phyloP scores from a whole-genome alignment of 2,113 vertebrate species.

The Actenoides lindsayi region DNA sequence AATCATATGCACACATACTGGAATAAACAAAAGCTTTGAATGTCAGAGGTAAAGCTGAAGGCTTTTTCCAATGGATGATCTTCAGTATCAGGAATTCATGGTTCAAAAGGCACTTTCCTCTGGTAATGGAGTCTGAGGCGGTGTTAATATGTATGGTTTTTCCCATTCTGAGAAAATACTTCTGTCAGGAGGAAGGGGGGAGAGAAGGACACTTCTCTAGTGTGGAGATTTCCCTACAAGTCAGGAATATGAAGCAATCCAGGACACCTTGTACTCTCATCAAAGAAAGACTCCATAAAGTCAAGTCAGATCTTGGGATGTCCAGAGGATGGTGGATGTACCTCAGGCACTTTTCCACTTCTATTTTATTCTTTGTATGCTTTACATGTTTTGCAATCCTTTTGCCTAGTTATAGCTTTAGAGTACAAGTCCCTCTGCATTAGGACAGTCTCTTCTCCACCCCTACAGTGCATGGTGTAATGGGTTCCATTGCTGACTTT shows the following conservation, averaged over 20 bases:
- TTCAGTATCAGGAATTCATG: conserved; percentile 35
- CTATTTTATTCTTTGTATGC: neutral
- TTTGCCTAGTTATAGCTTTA: neutral
- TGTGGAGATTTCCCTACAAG: neutral
- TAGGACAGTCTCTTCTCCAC: neutral
- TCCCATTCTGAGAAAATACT: neutral
- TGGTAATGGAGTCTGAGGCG: neutral
- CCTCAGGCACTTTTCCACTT: neutral
- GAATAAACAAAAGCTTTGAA: conserved; percentile 49
- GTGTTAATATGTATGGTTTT: conserved; percentile 1
- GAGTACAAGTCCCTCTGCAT: neutral
- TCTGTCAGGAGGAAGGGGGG: neutral
- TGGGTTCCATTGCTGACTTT: neutral
- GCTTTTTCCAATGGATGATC: neutral
- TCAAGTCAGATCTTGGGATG: neutral
- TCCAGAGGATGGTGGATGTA: neutral
- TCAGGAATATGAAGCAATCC: neutral
- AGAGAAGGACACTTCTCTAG: neutral
- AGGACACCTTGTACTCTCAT: neutral
- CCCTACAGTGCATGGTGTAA: neutral
- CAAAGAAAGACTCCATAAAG: neutral
- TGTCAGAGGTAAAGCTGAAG: conserved; percentile 60
- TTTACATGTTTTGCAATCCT: neutral
- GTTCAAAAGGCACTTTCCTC: conserved; percentile 56
- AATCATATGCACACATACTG: neutral